Evolutionary conservation across 2,797 vertebrate genomes (phyloP).

Genomic region (Macropodus opercularis): DNA sequence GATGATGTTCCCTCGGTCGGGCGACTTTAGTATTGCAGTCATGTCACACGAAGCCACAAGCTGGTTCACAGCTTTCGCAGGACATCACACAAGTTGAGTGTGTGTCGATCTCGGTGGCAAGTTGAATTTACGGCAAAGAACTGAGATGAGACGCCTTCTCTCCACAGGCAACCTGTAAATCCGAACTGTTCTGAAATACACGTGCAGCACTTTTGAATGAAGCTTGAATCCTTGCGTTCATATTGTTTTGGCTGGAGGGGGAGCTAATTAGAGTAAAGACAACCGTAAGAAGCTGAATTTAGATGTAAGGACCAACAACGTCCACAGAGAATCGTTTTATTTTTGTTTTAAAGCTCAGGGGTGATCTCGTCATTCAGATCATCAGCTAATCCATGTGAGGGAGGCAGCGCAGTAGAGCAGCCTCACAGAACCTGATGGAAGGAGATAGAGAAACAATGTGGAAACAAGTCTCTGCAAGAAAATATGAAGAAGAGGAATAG

Average conservation of each 20-base stretch:
- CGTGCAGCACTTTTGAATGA: neutral
- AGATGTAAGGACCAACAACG: neutral
- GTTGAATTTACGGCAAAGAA: neutral
- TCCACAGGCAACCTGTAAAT: neutral
- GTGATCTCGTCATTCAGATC: slow-evolving; percentile 1
- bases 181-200: neutral
- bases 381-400: slow-evolving; percentile 1
- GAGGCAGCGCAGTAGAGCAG: neutral
- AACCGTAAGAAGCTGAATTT: slow-evolving; percentile 9
- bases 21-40: neutral
- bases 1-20: too few relatives aligned
- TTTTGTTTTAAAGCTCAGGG: neutral
- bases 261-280: slow-evolving; percentile 2
- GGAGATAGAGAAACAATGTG: neutral
- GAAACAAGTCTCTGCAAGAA: too few relatives aligned
- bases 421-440: slow-evolving; percentile 7
- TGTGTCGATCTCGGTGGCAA: neutral
- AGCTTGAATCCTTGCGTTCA: too few relatives aligned
- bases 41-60: neutral
- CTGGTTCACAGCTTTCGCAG: neutral
- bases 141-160: neutral
- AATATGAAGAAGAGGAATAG: too few relatives aligned
- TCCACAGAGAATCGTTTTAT: slow-evolving; percentile 5
- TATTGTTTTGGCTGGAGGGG: neutral
- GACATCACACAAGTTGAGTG: neutral